A percentile compares a stretch with the other conserved stretches of the same genome.
phyloP scores from a whole-genome alignment of 2,888 invertebrate species.

The Elegia similella region DNA sequence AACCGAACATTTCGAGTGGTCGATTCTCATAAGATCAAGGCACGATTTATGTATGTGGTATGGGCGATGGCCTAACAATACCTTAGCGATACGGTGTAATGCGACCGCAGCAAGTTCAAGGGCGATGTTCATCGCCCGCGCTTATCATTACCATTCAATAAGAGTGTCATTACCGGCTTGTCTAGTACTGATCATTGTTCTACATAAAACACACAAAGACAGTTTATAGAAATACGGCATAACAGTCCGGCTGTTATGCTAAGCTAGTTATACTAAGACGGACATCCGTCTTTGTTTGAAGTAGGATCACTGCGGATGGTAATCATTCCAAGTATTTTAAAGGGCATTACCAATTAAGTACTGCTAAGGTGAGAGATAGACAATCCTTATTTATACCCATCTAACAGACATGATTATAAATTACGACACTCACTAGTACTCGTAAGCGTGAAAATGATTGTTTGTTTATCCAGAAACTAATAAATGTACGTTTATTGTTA shows the following conservation, averaged over 20 bases:
- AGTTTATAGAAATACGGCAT: constrained; percentile 10
- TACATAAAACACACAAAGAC: constrained; percentile 2
- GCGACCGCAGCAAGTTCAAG: constrained; percentile 72
- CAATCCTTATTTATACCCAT: no score
- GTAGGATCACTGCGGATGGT: not conserved
- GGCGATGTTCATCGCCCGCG: constrained; percentile 66
- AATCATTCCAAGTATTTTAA: no score
- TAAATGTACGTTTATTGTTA: no score
- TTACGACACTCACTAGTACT: no score
- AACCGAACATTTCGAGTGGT: not conserved
- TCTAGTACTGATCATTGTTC: constrained; percentile 28
- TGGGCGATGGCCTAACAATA: constrained; percentile 37
- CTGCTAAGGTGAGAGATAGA: no score
- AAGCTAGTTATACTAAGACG: no score
- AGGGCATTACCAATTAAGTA: no score
- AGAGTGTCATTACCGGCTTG: constrained; percentile 44
- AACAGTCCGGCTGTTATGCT: not conserved
- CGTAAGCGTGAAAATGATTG: no score
- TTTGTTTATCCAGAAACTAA: no score
- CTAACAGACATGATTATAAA: no score
- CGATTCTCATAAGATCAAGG: constrained; percentile 5
- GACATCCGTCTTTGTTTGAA: not conserved
- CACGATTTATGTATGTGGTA: constrained; percentile 12
- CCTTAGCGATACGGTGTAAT: constrained; percentile 51
- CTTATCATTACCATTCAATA: constrained; percentile 72